These are phyloP conservation scores for Manduca sexta DNA, from an alignment of 1,140 invertebrate genomes.

Conservation along the genomic window DNA sequence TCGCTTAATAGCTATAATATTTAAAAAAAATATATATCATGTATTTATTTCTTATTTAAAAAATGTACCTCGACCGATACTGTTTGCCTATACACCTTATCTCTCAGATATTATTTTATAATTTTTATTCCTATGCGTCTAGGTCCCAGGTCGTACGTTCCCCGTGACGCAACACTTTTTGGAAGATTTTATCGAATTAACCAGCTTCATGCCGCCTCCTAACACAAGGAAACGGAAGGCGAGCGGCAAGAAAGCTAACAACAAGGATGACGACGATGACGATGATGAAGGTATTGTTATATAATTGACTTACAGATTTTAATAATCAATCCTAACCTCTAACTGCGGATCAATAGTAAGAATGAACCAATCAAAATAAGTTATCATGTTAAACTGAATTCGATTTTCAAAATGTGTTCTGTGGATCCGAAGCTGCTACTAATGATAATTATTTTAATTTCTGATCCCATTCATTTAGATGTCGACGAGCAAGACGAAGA, in stretches of 20 bases:
- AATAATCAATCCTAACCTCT: background rate
- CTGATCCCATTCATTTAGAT: too few species aligned
- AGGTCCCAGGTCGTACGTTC: conserved; percentile 84
- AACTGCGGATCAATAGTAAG: too few species aligned
- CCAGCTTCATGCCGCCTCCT: conserved; percentile 83
- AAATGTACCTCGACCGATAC: too few species aligned
- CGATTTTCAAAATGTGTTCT: too few species aligned
- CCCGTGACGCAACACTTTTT: conserved; percentile 92
- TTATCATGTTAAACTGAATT: too few species aligned
- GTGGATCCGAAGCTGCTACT: too few species aligned
- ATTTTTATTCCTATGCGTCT: background rate
- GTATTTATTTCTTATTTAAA: too few species aligned
- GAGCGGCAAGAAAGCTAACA: conserved; percentile 51
- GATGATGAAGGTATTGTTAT: conserved; percentile 65
- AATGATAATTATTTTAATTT: too few species aligned
- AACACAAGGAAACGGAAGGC: conserved; percentile 80
- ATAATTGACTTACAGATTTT: background rate
- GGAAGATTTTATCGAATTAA: conserved; percentile 82
- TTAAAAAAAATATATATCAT: too few species aligned
- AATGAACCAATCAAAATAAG: too few species aligned
- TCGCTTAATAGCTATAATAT: too few species aligned
- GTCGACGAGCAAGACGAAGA: conserved; percentile 84
- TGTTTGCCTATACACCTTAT: too few species aligned
- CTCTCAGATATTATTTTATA: background rate
- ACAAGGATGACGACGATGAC: conserved; percentile 79